Conservation (phyloP, 1,140 invertebrate genomes). For the Ips nitidus region DNA sequence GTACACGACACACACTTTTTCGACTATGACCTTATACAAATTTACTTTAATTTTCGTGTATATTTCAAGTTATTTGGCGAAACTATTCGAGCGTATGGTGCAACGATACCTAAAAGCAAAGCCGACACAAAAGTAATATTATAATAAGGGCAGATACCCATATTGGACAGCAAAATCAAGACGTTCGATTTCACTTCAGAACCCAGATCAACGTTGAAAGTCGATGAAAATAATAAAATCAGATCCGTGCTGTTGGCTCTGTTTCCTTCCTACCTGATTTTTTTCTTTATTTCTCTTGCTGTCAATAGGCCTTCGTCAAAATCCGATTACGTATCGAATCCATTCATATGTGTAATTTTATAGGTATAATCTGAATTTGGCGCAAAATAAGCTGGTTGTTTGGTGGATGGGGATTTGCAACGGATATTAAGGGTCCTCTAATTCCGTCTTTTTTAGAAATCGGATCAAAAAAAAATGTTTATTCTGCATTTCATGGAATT, state of each 20-base stretch:
- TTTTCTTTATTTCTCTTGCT: neutral
- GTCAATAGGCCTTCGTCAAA: slow-evolving; percentile 10
- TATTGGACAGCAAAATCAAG: slow-evolving; percentile 11
- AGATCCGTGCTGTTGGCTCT: neutral
- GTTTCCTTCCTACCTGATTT: neutral
- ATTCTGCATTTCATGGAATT: too few species aligned
- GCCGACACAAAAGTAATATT: slow-evolving; percentile 9
- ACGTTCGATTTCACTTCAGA: neutral
- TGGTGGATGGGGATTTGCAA: neutral
- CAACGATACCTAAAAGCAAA: neutral
- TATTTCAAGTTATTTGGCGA: too few species aligned
- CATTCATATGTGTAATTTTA: slow-evolving; percentile 14
- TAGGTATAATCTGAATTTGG: slow-evolving; percentile 3
- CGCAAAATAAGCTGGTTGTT: slow-evolving; percentile 7
- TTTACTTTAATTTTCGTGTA: too few species aligned
- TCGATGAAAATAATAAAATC: neutral
- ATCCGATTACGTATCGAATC: slow-evolving; percentile 11
- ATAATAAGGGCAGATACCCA: neutral
- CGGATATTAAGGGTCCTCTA: neutral
- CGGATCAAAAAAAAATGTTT: too few species aligned
- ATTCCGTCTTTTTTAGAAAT: too few species aligned
- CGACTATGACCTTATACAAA: too few species aligned
- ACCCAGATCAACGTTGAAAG: slow-evolving; percentile 11
- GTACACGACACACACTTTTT: too few species aligned
- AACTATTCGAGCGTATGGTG: too few species aligned